Evolutionary conservation across 2,797 vertebrate species (phyloP).

Genomic region (Limnodromus scolopaceus): DNA sequence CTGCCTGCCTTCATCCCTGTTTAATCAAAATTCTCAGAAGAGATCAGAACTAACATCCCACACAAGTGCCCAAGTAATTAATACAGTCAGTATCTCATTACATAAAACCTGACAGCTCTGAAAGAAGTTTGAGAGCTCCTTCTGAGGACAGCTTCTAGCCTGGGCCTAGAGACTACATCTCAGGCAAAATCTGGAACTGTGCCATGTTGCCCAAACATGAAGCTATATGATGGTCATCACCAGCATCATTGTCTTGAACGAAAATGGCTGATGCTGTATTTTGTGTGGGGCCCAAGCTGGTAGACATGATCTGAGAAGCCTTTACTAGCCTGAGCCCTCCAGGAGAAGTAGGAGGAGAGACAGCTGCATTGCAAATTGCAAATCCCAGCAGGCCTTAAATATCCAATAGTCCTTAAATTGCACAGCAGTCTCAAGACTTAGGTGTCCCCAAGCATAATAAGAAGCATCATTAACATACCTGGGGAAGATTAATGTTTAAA

Average conservation of each 20-base stretch:
- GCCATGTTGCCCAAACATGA: background rate
- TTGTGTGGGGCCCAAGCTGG: background rate
- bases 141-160: background rate
- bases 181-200: background rate
- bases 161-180: background rate
- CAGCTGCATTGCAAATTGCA: background rate
- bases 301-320: background rate
- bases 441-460: background rate
- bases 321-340: background rate
- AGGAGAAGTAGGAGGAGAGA: background rate
- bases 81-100: background rate
- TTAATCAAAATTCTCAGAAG: constrained; percentile 8
- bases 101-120: background rate
- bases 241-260: background rate
- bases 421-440: background rate
- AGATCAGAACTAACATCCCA: background rate
- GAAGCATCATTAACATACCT: background rate
- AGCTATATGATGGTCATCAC: background rate
- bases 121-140: background rate
- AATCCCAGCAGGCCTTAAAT: background rate
- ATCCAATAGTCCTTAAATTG: background rate
- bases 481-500: background rate
- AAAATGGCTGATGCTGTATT: background rate
- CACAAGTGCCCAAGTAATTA: background rate
- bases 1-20: background rate